A percentile compares a stretch with the other conserved stretches of the same genome.
Evolutionary conservation across 1,140 invertebrate genomes (phyloP).

Genomic region (Semibalanus balanoides): DNA sequence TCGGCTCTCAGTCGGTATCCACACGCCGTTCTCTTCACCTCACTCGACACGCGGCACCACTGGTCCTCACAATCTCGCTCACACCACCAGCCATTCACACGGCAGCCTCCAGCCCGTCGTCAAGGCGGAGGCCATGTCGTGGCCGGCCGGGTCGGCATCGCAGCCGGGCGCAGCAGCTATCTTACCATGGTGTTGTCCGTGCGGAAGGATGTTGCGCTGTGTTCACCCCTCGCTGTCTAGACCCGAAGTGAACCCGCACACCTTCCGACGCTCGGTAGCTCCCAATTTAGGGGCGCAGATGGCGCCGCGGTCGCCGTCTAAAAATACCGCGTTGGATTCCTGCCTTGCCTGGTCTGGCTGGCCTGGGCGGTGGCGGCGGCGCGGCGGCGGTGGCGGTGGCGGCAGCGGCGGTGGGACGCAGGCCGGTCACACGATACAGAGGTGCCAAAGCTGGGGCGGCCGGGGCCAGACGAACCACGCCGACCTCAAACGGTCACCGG

Average conservation of each 20-base stretch:
- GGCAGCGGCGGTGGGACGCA: neutral
- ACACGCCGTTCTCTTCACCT: no score
- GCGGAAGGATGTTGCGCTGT: neutral
- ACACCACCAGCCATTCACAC: no score
- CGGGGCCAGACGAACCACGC: neutral
- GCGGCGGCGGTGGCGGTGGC: no score
- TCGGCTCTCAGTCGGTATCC: no score
- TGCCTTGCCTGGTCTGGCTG: neutral
- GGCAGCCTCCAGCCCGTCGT: no score
- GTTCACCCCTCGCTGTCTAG: neutral
- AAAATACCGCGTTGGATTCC: neutral
- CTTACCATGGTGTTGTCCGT: neutral
- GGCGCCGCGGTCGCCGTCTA: neutral
- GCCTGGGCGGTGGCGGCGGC: no score
- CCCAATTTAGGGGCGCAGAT: neutral
- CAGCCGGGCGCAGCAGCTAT: neutral
- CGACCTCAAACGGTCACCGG: neutral
- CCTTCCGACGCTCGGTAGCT: neutral
- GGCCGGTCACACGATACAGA: neutral
- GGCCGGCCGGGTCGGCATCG: no score
- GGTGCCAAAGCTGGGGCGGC: neutral
- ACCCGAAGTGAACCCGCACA: neutral
- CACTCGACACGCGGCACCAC: no score
- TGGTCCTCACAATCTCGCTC: no score
- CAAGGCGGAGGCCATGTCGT: no score